Conservation (phyloP, 2,888 invertebrate genomes). For the Zygaena filipendulae region DNA sequence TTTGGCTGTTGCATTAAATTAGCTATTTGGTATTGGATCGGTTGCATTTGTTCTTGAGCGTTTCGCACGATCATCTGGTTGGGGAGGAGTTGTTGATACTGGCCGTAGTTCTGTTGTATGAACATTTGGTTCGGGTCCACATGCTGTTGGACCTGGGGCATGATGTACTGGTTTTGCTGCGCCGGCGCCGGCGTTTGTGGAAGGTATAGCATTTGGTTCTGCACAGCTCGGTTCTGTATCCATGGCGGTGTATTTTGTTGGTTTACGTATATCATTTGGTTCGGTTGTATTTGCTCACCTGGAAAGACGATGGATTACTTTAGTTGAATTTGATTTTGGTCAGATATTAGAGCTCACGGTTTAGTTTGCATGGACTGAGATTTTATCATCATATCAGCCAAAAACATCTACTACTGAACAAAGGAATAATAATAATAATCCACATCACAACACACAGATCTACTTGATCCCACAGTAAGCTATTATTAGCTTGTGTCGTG, state of each 20-base stretch:
- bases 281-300: slow-evolving; percentile 47
- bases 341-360: too few relatives aligned
- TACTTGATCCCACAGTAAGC: too few relatives aligned
- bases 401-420: too few relatives aligned
- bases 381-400: too few relatives aligned
- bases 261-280: slow-evolving; percentile 46
- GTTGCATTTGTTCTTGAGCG: slow-evolving; percentile 19
- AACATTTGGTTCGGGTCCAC: slow-evolving; percentile 45
- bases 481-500: too few relatives aligned
- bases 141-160: slow-evolving; percentile 33
- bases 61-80: slow-evolving; percentile 22
- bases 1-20: too few relatives aligned
- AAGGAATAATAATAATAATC: too few relatives aligned
- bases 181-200: slow-evolving; percentile 40
- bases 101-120: slow-evolving; percentile 33
- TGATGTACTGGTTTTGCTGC: slow-evolving; percentile 38
- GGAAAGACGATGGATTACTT: too few relatives aligned
- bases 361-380: too few relatives aligned
- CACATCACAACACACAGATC: too few relatives aligned
- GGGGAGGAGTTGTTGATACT: slow-evolving; percentile 34
- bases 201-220: slow-evolving; percentile 47
- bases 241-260: slow-evolving; percentile 56
- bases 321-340: too few relatives aligned
- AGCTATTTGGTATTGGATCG: slow-evolving; percentile 14
- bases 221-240: slow-evolving; percentile 41